Base-by-base conservation (phyloP, 2,888 invertebrate species). In the Sinohyriopsis cumingii region DNA sequence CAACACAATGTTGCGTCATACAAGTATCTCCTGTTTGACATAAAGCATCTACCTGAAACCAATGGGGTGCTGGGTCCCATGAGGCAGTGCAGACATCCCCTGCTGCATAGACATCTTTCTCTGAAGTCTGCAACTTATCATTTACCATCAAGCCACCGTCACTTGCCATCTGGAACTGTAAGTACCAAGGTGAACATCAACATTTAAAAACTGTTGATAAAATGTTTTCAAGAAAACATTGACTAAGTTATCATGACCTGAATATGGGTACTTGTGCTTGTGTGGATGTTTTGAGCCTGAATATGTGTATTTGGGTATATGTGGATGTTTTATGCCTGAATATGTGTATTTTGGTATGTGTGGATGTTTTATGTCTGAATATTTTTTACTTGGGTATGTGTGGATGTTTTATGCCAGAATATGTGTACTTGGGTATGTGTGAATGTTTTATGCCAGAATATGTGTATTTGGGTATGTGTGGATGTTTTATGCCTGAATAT, bases 31-130 rank as follows among this genome's bases (percentile, higher is more conserved):
- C 20, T 25, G 20, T 20, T 28, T 3, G 33, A 6, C 25, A 18
- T 33, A 45, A 6, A 54, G 5, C 7, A n/a, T 19, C 55, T 71
- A 89, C 89, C 86, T 89, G 89, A 54, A 85, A 61, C 89, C 89
- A 90, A 68, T 87, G 86, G 25, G 83, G 79, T 24, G 90, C 81
- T 9, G 91, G 87, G 55, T 87, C 80, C 98, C 98, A 98, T 55
- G 91, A 91, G n/a, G 95, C 94, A 77, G 92, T 92, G 84, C 97
- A 98, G 12, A 96, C 94, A 92, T 99, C 99, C 3, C 99, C 99
- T 62, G 98, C 98, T 15, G 98, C 98, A 92, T 93, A 99, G 33
- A 99, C 93, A 89, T 95, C 93, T 33, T 89, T 86, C 5, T 95
- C 86, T 63, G 94, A 94, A 3, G 97, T 97, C 89, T 94, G 93